Conservation (phyloP, 2,797 vertebrate genomes). For the Protosalanx chinensis region DNA sequence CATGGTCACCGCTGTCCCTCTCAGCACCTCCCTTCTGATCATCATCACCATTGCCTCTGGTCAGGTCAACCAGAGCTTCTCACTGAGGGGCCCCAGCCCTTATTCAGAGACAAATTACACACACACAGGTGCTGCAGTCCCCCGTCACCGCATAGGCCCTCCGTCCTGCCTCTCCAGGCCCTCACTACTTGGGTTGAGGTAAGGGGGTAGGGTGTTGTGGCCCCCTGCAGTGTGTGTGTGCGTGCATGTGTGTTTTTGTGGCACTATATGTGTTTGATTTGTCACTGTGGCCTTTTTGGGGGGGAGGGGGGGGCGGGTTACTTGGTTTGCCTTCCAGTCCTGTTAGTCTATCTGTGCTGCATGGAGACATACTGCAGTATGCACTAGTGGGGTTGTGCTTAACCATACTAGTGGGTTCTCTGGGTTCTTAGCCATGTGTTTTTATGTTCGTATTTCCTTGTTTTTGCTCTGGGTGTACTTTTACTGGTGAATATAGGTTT, state of each 20-base stretch:
- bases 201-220: not conserved
- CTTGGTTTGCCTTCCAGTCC: slow-evolving; percentile 37
- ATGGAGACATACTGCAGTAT: slow-evolving; percentile 44
- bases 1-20: not conserved
- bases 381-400: slow-evolving; percentile 39
- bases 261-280: not conserved
- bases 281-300: not conserved
- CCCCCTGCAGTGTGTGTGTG: not conserved
- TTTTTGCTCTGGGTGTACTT: slow-evolving; percentile 22
- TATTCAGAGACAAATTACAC: slow-evolving; percentile 7
- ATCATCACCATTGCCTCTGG: slow-evolving; percentile 1
- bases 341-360: slow-evolving; percentile 24
- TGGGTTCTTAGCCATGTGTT: slow-evolving; percentile 32
- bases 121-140: not conserved
- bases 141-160: not conserved
- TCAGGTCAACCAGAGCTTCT: not conserved
- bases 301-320: no score
- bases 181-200: not conserved
- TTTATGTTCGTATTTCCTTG: slow-evolving; percentile 4
- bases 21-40: slow-evolving; percentile 1
- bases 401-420: not conserved
- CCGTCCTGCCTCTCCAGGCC: not conserved
- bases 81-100: not conserved
- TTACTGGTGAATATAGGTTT: slow-evolving; percentile 9
- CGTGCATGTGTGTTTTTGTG: slow-evolving; percentile 26